These are phyloP conservation scores for Tridacna gigas DNA, from an alignment of 2,888 invertebrate genomes.

Conservation along the genomic window DNA sequence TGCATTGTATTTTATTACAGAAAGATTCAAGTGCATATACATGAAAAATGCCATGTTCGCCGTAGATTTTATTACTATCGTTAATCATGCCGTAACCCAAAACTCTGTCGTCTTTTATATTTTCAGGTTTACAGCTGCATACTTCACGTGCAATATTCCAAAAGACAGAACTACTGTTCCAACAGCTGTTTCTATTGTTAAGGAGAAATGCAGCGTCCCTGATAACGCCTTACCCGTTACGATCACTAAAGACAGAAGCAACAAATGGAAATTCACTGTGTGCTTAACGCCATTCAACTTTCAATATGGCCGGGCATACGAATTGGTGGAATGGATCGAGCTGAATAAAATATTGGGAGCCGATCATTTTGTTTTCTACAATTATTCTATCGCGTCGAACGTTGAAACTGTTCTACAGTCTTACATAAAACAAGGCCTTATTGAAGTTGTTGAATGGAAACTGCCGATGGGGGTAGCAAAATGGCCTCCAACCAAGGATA, in stretches of 20 bases:
- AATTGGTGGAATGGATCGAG: conserved; percentile 82
- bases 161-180: conserved; percentile 22
- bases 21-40: too few relatives aligned
- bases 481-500: conserved; percentile 46
- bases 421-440: conserved; percentile 70
- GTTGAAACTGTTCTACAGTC: conserved; percentile 71
- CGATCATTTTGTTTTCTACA: conserved; percentile 80
- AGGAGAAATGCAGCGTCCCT: conserved; percentile 46
- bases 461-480: conserved; percentile 74
- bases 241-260: background rate
- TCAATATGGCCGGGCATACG: conserved; percentile 72
- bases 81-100: too few relatives aligned
- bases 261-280: conserved; percentile 68
- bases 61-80: too few relatives aligned
- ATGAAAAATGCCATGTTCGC: too few relatives aligned
- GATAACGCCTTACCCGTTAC: conserved; percentile 45
- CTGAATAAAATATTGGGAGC: conserved; percentile 81
- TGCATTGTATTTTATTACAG: too few relatives aligned
- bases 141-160: conserved; percentile 54
- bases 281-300: conserved; percentile 76
- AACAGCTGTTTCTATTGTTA: conserved; percentile 61
- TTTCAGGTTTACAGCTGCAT: conserved; percentile 65
- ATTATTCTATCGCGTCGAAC: conserved; percentile 73
- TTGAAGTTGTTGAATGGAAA: conserved; percentile 79
- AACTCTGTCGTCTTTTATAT: background rate